Percentiles rank a stretch among this genome's conserved stretches.
phyloP scores from a whole-genome alignment of 1,140 invertebrate genomes.

The Tetramorium alpestre region DNA sequence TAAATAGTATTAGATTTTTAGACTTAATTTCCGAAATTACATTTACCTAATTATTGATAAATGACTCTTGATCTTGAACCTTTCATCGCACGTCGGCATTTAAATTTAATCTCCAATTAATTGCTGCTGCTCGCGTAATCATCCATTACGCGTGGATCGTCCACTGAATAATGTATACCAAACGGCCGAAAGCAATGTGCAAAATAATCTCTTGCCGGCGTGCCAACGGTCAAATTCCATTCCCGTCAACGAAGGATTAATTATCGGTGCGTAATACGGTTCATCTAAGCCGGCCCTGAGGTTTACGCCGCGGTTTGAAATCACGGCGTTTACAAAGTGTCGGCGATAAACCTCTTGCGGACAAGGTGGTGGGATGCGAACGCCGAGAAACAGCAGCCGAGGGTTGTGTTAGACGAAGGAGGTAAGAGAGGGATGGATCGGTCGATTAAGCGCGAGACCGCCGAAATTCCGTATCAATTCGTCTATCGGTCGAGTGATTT shows the following conservation, averaged over 20 bases:
- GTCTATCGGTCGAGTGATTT: conserved; percentile 73
- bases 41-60: conserved; percentile 4
- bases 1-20: not conserved
- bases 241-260: conserved; percentile 66
- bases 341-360: conserved; percentile 74
- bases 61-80: conserved; percentile 22
- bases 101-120: conserved; percentile 55
- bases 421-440: conserved; percentile 64
- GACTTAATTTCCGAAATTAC: not conserved
- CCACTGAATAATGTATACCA: conserved; percentile 32
- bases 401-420: conserved; percentile 52
- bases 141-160: conserved; percentile 19
- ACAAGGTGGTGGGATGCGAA: conserved; percentile 58
- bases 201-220: conserved; percentile 31
- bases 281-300: conserved; percentile 63
- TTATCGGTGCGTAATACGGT: conserved; percentile 58
- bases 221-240: conserved; percentile 53
- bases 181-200: conserved; percentile 36
- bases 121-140: conserved; percentile 29
- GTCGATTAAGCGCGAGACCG: conserved; percentile 77
- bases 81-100: not conserved
- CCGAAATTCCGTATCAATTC: conserved; percentile 82
- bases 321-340: conserved; percentile 64
- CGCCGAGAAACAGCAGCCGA: conserved; percentile 39
- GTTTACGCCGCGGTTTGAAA: conserved; percentile 56